Base-by-base conservation (phyloP, 2,888 invertebrate species). In the Sepiola atlantica region DNA sequence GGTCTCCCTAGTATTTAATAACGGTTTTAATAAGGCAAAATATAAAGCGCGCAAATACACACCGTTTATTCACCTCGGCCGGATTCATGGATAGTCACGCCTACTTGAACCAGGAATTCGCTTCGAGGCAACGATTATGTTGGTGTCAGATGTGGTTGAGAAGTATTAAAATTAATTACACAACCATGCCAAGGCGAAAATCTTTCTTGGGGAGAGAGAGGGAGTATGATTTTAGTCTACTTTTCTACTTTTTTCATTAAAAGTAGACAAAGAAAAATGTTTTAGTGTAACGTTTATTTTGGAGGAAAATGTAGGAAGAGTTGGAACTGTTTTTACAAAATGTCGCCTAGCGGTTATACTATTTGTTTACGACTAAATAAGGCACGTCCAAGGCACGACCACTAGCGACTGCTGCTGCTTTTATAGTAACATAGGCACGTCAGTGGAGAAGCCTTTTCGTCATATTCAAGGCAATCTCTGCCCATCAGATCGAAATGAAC, bases 91-190 rank as follows among this genome's bases (percentile, higher is more conserved):
- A 77, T 16, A 12, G 77, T 77, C 28, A 0, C 77, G 77, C 77
- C 77, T 77, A 77, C 77, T 77, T 77, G 77, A 77, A 18, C 77
- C 28, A 77, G 77, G 77, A 77, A 77, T 77, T 77, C 77, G n/a
- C 16, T 77, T 77, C 77, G 28, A n/a, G 77, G n/a, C 28, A 77
- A n/a, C 12, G 28, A 28, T 28, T n/a, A 10, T 12, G 10, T 14
- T 28, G 12, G 10, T 10, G 10, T 2, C 14, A 28, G 77, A 28
- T n/a, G n/a, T 4, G 28, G 14, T 1, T n/a, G 77, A 77, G 16
- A n/a, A 77, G 77, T n/a, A n/a, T n/a, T 77, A 77, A n/a, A n/a
- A 77, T 77, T 77, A 77, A 77, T 77, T 77, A 77, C 77, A n/a
- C 77, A 77, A 77, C 28, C 10, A 10, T 77, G 77, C 77, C n/a